These are phyloP conservation scores for Sipha maydis DNA, from an alignment of 2,888 invertebrate species.

Conservation along the genomic window DNA sequence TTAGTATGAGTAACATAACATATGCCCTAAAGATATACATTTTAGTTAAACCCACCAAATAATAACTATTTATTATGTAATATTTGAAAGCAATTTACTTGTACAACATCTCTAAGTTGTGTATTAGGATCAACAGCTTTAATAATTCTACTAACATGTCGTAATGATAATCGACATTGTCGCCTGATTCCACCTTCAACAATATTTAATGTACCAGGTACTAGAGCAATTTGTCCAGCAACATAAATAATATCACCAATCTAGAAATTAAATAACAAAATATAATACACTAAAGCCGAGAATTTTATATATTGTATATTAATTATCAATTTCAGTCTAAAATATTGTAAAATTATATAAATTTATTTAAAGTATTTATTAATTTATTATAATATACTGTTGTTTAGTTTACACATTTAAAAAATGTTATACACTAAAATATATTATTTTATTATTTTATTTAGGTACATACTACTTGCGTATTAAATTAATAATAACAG, in stretches of 20 bases:
- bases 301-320: too few species aligned
- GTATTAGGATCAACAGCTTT: slow-evolving; percentile 82
- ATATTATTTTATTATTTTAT: too few species aligned
- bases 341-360: too few species aligned
- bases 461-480: too few species aligned
- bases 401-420: too few species aligned
- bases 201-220: slow-evolving; percentile 82
- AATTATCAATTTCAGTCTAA: too few species aligned
- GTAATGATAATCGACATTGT: slow-evolving; percentile 84
- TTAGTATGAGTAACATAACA: slow-evolving; percentile 84
- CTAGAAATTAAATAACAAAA: slow-evolving; percentile 68
- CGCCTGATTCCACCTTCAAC: slow-evolving; percentile 81
- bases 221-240: slow-evolving; percentile 91
- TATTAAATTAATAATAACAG: too few species aligned
- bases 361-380: too few species aligned
- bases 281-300: too few species aligned
- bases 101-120: slow-evolving; percentile 83
- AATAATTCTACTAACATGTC: slow-evolving; percentile 85
- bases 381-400: too few species aligned
- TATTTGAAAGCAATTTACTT: slow-evolving; percentile 68
- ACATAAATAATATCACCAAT: slow-evolving; percentile 85
- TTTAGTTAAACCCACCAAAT: not conserved
- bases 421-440: too few species aligned
- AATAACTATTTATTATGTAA: not conserved
- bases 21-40: slow-evolving; percentile 73